Evolutionary conservation across 2,888 invertebrate genomes (phyloP).

Genomic region (Molorchus minor): DNA sequence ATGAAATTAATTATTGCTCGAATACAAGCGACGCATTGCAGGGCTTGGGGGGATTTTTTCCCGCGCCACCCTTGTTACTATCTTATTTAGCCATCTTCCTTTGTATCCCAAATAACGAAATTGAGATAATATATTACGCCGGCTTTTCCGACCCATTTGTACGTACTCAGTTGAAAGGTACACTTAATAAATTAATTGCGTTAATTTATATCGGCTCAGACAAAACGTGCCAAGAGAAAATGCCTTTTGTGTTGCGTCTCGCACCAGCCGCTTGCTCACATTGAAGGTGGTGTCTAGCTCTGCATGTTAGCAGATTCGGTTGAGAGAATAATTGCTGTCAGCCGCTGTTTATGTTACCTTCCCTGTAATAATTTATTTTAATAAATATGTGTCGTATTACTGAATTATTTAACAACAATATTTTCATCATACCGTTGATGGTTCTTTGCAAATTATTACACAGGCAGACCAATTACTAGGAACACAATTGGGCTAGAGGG

Average conservation of each 20-base stretch:
- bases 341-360: too few species aligned
- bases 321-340: too few species aligned
- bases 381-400: too few species aligned
- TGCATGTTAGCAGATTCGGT: not conserved
- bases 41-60: not conserved
- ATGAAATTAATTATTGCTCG: too few species aligned
- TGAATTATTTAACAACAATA: too few species aligned
- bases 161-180: slow-evolving; percentile 13
- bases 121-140: slow-evolving; percentile 13
- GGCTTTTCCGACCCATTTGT: slow-evolving; percentile 12
- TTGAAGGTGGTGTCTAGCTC: not conserved
- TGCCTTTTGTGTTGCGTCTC: slow-evolving; percentile 29
- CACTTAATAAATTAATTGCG: slow-evolving; percentile 34
- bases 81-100: slow-evolving; percentile 1
- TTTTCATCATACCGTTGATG: too few species aligned
- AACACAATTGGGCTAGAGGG: too few species aligned
- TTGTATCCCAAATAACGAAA: slow-evolving; percentile 7
- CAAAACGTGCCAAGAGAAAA: slow-evolving; percentile 28
- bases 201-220: slow-evolving; percentile 30
- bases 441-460: too few species aligned
- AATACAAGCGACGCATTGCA: not conserved
- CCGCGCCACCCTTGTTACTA: not conserved
- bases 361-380: too few species aligned
- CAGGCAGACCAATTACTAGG: too few species aligned
- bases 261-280: not conserved